Evolutionary conservation across 2,888 invertebrate species (phyloP).

Genomic region (Drosophila picticornis): DNA sequence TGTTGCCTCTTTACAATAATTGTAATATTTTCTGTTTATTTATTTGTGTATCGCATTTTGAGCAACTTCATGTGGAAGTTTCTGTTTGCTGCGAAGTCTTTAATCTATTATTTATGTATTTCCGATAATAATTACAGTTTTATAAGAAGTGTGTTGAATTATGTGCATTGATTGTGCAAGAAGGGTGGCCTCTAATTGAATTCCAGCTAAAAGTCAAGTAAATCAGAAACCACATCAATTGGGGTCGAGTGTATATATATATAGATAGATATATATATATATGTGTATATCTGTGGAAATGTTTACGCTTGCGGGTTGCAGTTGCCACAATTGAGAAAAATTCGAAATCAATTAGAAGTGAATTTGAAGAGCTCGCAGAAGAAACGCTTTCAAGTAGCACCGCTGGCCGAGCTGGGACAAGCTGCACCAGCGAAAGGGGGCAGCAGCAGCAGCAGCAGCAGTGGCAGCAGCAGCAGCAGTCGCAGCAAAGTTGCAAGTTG

Average conservation of each 20-base stretch:
- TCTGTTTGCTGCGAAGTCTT: background rate
- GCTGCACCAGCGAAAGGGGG: slow-evolving; percentile 4
- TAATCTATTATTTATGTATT: background rate
- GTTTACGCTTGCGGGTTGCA: slow-evolving; percentile 24
- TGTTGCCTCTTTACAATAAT: no score
- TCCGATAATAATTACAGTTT: background rate
- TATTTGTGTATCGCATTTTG: background rate
- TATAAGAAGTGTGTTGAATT: background rate
- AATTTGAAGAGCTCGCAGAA: slow-evolving; percentile 64
- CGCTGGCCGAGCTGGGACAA: slow-evolving; percentile 23
- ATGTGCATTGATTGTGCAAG: background rate
- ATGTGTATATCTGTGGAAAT: background rate
- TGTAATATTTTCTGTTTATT: no score
- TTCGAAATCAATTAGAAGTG: slow-evolving; percentile 72
- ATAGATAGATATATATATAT: background rate
- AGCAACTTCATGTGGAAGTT: background rate
- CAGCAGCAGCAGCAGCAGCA: background rate
- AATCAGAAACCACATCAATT: slow-evolving; percentile 7
- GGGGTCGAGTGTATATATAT: slow-evolving; percentile 6
- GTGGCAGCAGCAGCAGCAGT: background rate
- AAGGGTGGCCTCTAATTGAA: slow-evolving; percentile 8
- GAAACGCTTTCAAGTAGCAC: slow-evolving; percentile 68
- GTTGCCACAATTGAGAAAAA: slow-evolving; percentile 63
- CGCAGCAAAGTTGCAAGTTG: slow-evolving; percentile 33
- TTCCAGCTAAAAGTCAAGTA: slow-evolving; percentile 20